These are phyloP conservation scores for Coryphaenoides rupestris DNA, from an alignment of 2,113 vertebrate genomes.

Conservation along the genomic window DNA sequence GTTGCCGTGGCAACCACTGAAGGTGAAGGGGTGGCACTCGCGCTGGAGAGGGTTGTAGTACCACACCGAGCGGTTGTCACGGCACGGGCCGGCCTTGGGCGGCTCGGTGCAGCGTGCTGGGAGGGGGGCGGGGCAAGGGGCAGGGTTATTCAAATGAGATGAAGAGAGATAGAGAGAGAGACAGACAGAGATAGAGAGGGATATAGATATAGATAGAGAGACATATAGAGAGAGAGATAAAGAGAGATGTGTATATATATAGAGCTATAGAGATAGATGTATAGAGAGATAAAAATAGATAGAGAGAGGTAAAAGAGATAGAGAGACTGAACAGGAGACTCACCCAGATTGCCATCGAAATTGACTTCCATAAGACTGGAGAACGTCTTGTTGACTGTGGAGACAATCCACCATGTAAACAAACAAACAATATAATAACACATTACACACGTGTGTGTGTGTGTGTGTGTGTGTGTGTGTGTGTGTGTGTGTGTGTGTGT, in stretches of 20 bases:
- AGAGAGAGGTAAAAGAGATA: no score
- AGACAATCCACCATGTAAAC: constrained; percentile 7
- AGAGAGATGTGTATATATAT: no score
- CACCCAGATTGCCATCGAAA: constrained; percentile 50
- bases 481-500: neutral
- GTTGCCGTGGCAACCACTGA: constrained; percentile 83
- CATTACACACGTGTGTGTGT: neutral
- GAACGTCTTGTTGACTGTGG: constrained; percentile 63
- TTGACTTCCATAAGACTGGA: constrained; percentile 50
- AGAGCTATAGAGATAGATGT: no score
- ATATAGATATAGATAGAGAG: no score
- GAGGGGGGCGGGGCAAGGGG: neutral
- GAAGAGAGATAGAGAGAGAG: no score
- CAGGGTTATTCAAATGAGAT: neutral
- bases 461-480: neutral
- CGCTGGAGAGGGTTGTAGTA: constrained; percentile 82
- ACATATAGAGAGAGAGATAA: no score
- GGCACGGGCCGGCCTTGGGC: constrained; percentile 79
- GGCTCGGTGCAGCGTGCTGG: constrained; percentile 82
- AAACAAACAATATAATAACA: neutral
- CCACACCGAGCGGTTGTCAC: constrained; percentile 78
- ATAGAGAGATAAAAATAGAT: no score
- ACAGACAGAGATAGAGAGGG: no score
- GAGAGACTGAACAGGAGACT: neutral
- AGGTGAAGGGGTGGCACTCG: constrained; percentile 82